Base-by-base conservation (phyloP, 2,113 vertebrate genomes). In the Apodemus speciosus region DNA sequence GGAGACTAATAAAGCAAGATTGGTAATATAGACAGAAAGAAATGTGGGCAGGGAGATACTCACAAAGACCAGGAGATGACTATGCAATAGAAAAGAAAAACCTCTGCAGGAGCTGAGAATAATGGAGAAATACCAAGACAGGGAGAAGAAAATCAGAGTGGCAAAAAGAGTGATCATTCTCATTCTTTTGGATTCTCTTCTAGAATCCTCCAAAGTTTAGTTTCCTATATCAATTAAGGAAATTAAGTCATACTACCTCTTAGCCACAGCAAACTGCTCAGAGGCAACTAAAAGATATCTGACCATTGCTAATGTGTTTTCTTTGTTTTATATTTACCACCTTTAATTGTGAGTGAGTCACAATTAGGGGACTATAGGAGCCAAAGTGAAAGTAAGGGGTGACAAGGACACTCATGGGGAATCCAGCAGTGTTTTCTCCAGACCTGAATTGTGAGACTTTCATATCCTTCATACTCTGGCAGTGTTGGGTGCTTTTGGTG, bases 171-270 rank as follows among this genome's bases (percentile, higher is more conserved):
- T 75, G 80, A 94, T 93, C 32, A 32, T 35, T 86, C 9, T 32
- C 3, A 32, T 69, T 91, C 40, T 58, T 51, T 94, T 73, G 10
- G 6, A 14, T 66, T 72, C n/a, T 49, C 4, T 49, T 49, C 32
- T 85, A 40, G 60, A 88, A 96, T 20, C 73, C 38, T 89, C 94
- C 43, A 64, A 49, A 92, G 35, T 93, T 11, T 62, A 89, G 3
- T 76, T 94, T 69, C 68, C 89, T 88, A 49, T 83, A 76, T 87
- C 32, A 15, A 5, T 32, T 35, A 40, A 72, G 15, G 11, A 95
- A 91, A 84, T 94, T 71, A 95, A 88, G 46, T 92, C 32, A 95
- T 69, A 89, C 20, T 88, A 85, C 32, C 40, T 88, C 43, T 9
- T 90, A 89, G 80, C 93, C 73, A 94, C 71, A 16, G 27, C 27